Evolutionary conservation across 53 echinoderm and acorn worm genomes (phyloP), one percentile per base, ranked within the genome.

Genomic region (Pentamera pediparva): DNA sequence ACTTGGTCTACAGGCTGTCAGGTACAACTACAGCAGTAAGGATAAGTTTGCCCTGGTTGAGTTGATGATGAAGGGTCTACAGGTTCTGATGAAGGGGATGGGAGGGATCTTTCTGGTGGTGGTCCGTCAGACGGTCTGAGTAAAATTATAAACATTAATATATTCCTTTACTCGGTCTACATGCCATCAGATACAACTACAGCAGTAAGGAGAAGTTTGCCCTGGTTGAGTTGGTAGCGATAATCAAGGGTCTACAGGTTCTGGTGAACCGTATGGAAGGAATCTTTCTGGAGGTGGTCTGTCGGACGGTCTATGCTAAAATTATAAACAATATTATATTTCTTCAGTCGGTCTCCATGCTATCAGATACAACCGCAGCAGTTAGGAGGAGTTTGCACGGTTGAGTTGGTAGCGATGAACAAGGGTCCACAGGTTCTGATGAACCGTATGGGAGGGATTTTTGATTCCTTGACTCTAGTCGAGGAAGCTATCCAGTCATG

Each of bases 281-380:
- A 49, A 84, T 93, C 22, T 93, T n/a, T n/a, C 77, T 73, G 21
- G 92, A 92, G 45, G 92, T 88, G 32, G 82, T 92, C 39, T 71
- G 87, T 39, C 77, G 92, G 32, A 92, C 88, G 1, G 75, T 85
- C 38, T 92, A 92, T 27, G 88, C 92, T 4, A 88, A 92, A 72
- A 84, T 88, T 64, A 87, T 87, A 61, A 85, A 92, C 76, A 45
- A 12, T 45, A 45, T 17, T 17, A 12, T 45, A 12, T 45, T 3
- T 52, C 29, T 12, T 11, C 56, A 17, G 17, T 17, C 45, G 92
- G 32, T n/a, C n/a, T n/a, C n/a, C n/a, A n/a, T n/a, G n/a, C n/a
- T n/a, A n/a, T n/a, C n/a, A n/a, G n/a, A n/a, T 92, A 92, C 83
- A 92, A 92, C 89, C 89, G 89, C 84, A 93, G 71, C 36, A 89